These are phyloP conservation scores for Tauraco hartlaubi DNA, from an alignment of 2,797 vertebrate genomes.

Conservation along the genomic window DNA sequence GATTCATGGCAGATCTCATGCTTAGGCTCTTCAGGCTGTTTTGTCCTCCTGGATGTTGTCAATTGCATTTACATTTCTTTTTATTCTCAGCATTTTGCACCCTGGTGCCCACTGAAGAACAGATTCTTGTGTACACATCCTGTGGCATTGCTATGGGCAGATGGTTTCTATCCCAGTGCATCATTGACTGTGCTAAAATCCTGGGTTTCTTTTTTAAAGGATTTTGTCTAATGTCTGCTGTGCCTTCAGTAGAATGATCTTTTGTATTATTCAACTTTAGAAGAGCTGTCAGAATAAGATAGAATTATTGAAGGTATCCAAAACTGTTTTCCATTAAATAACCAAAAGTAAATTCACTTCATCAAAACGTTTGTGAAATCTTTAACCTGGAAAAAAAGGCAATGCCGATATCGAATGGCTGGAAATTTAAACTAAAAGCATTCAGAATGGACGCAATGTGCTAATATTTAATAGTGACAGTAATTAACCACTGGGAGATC, in stretches of 20 bases:
- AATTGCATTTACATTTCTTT: slow-evolving; percentile 20
- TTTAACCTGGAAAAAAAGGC: background rate
- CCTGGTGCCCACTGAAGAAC: slow-evolving; percentile 5
- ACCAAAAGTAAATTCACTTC: background rate
- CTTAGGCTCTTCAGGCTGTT: slow-evolving; percentile 27
- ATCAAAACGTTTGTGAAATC: background rate
- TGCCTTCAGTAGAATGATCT: background rate
- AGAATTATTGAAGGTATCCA: background rate
- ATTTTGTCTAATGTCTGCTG: background rate
- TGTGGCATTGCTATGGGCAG: background rate
- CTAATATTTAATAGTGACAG: background rate
- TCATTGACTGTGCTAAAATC: background rate
- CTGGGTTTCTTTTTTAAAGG: background rate
- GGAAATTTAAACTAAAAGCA: background rate
- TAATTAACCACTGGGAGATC: background rate
- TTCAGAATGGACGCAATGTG: background rate
- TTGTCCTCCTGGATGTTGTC: slow-evolving; percentile 49
- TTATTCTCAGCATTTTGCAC: background rate
- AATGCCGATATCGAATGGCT: background rate
- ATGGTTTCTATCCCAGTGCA: background rate
- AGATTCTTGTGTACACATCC: slow-evolving; percentile 46
- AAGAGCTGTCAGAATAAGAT: background rate
- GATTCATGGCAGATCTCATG: background rate
- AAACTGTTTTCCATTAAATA: background rate
- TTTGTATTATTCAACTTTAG: background rate